Conservation (phyloP, 1,140 invertebrate genomes). For the Diploscapter pachys region DNA sequence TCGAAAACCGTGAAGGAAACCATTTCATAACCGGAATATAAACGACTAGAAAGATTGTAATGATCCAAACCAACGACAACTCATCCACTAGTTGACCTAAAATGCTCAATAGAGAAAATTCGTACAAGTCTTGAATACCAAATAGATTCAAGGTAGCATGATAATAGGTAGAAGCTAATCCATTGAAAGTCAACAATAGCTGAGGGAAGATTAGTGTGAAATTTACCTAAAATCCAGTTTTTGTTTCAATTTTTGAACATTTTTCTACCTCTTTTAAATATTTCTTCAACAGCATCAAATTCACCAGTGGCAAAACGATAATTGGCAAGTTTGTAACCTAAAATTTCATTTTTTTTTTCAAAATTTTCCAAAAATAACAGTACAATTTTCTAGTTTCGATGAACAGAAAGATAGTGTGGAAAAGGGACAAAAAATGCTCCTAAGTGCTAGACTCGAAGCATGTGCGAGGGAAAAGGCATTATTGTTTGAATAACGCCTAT, state of each 20-base stretch:
- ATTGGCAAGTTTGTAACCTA: slow-evolving; percentile 54
- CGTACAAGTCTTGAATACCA: slow-evolving; percentile 6
- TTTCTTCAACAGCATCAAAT: slow-evolving; percentile 45
- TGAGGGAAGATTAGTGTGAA: slow-evolving; percentile 46
- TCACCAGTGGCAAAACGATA: slow-evolving; percentile 50
- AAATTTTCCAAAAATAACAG: neutral
- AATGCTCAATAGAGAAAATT: neutral
- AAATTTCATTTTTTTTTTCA: slow-evolving; percentile 16
- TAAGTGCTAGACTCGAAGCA: too few species aligned
- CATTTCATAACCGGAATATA: slow-evolving; percentile 52
- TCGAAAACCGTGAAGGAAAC: slow-evolving; percentile 38
- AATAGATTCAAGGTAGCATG: slow-evolving; percentile 55
- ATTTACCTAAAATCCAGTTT: slow-evolving; percentile 41
- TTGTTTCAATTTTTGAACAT: neutral
- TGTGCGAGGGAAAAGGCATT: too few species aligned
- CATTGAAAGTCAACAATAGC: slow-evolving; percentile 51
- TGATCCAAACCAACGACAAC: slow-evolving; percentile 48
- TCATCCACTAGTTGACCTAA: slow-evolving; percentile 57
- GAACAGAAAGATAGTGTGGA: too few species aligned
- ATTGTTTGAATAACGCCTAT: neutral
- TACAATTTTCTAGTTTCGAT: too few species aligned
- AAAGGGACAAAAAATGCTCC: too few species aligned
- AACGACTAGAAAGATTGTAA: slow-evolving; percentile 51
- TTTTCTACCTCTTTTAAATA: slow-evolving; percentile 39
- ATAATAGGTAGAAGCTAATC: slow-evolving; percentile 54